These are phyloP conservation scores for Incurvaria masculella DNA, from an alignment of 2,888 invertebrate species.

Conservation along the genomic window DNA sequence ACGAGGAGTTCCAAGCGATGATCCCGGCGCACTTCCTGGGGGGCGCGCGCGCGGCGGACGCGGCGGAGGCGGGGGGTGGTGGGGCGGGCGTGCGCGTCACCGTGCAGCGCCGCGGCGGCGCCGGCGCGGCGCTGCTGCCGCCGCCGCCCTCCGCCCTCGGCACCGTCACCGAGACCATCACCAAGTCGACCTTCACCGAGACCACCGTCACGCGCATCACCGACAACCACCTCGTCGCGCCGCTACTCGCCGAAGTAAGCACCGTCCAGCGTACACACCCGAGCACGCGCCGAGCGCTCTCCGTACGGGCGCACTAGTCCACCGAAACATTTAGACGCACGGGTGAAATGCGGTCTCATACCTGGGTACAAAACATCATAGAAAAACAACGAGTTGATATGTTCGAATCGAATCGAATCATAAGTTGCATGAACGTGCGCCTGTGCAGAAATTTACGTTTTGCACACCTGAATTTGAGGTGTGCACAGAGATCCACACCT, in stretches of 20 bases:
- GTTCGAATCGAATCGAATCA: no score
- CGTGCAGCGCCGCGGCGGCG: constrained; percentile 67
- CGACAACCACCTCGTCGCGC: constrained; percentile 84
- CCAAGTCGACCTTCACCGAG: constrained; percentile 94
- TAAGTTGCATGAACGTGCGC: no score
- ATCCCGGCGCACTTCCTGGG: constrained; percentile 86
- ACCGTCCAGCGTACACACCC: not conserved
- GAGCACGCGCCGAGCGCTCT: not conserved
- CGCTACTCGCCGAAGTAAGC: constrained; percentile 84
- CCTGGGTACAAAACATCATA: no score
- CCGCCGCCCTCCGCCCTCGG: constrained; percentile 83
- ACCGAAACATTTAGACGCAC: no score
- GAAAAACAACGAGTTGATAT: no score
- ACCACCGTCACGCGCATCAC: constrained; percentile 92
- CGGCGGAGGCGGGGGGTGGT: constrained; percentile 29
- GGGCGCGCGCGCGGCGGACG: constrained; percentile 33
- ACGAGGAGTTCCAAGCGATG: constrained; percentile 94
- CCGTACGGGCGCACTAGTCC: no score
- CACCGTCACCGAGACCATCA: constrained; percentile 90
- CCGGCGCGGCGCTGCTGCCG: constrained; percentile 65
- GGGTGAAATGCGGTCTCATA: no score
- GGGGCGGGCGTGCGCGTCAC: constrained; percentile 73
- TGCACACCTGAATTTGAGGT: no score
- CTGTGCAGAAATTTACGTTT: no score
- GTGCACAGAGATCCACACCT: no score